Conservation (phyloP, 2,888 invertebrate species). For the Lydus trimaculatus region DNA sequence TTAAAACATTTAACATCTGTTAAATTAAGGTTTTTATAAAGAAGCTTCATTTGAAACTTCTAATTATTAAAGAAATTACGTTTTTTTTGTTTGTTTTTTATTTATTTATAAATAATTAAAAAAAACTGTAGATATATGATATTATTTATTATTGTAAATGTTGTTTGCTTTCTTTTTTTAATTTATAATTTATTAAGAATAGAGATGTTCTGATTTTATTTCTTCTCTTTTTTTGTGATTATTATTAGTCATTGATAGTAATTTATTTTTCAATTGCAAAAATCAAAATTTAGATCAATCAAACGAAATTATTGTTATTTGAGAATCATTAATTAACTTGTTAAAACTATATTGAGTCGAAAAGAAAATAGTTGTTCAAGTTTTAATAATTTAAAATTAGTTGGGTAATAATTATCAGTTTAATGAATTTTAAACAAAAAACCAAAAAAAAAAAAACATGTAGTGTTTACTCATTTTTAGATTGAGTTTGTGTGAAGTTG, state of each 20-base stretch:
- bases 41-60: slow-evolving; percentile 14
- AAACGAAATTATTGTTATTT: slow-evolving; percentile 23
- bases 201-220: slow-evolving; percentile 29
- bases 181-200: slow-evolving; percentile 39
- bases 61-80: slow-evolving; percentile 25
- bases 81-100: slow-evolving; percentile 20
- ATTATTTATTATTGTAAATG: slow-evolving; percentile 49
- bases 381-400: slow-evolving; percentile 41
- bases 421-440: slow-evolving; percentile 21
- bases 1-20: slow-evolving; percentile 31
- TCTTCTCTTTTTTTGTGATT: slow-evolving; percentile 10
- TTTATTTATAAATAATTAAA: slow-evolving; percentile 26
- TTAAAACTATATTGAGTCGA: slow-evolving; percentile 24
- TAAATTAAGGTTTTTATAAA: slow-evolving; percentile 48
- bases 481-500: slow-evolving; percentile 59
- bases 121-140: slow-evolving; percentile 27
- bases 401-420: slow-evolving; percentile 38
- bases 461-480: slow-evolving; percentile 39
- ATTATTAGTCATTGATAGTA: slow-evolving; percentile 38
- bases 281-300: slow-evolving; percentile 41
- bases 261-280: slow-evolving; percentile 23
- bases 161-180: slow-evolving; percentile 51
- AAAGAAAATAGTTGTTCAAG: slow-evolving; percentile 44
- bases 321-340: slow-evolving; percentile 36
- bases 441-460: neutral